Conservation (phyloP, 2,113 vertebrate species). For the Xiphophorus hellerii region DNA sequence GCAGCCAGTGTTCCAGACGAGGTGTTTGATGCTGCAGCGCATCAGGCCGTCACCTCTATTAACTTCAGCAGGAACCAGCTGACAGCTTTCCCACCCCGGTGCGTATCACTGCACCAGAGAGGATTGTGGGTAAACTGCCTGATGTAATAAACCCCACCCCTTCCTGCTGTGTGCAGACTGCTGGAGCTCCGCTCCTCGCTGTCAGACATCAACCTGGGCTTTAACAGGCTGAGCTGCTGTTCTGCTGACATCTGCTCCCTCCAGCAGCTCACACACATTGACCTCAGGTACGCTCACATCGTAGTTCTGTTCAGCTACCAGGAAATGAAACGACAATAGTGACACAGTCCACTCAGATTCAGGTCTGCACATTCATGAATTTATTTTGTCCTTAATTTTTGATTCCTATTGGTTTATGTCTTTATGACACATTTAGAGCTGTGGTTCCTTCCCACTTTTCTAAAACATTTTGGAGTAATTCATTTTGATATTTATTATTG, state of each 20-base stretch:
- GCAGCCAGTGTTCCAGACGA: slow-evolving; percentile 83
- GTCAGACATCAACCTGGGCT: slow-evolving; percentile 87
- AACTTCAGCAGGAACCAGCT: slow-evolving; percentile 96
- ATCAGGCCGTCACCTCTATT: slow-evolving; percentile 71
- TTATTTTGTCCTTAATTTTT: no score
- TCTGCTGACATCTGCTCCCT: slow-evolving; percentile 83
- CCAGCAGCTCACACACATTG: slow-evolving; percentile 86
- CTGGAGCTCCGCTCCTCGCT: slow-evolving; percentile 83
- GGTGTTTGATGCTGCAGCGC: slow-evolving; percentile 82
- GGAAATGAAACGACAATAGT: no score
- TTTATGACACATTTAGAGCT: no score
- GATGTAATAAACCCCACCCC: background rate
- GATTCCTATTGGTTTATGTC: no score
- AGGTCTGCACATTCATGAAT: no score
- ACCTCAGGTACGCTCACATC: slow-evolving; percentile 20
- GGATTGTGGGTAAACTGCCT: no score
- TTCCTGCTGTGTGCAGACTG: slow-evolving; percentile 79
- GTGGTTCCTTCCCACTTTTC: no score
- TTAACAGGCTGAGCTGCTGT: slow-evolving; percentile 88
- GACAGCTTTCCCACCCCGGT: slow-evolving; percentile 86
- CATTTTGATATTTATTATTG: no score
- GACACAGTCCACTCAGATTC: no score
- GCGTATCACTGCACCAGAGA: slow-evolving; percentile 1
- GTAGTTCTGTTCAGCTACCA: no score
- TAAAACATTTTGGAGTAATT: no score